Conservation (phyloP, 1,140 invertebrate species). For the Alviniconcha marisindica region DNA sequence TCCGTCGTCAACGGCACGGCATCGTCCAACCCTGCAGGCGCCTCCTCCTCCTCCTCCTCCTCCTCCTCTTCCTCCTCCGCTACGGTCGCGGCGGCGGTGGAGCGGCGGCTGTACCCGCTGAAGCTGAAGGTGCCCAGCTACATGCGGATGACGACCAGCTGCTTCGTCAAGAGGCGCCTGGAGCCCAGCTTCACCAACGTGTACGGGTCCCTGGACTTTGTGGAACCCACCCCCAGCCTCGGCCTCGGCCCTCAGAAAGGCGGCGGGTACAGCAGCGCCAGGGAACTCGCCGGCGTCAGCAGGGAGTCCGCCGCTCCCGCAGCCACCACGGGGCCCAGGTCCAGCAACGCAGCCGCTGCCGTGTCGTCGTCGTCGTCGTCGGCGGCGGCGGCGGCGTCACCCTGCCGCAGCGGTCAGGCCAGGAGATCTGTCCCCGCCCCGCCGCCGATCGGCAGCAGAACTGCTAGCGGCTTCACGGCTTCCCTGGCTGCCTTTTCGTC, state of each 20-base stretch:
- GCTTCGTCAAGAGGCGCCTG: constrained; percentile 38
- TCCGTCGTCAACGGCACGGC: too few species aligned
- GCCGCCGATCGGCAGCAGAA: too few species aligned
- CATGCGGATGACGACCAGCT: constrained; percentile 40
- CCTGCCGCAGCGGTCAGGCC: too few species aligned
- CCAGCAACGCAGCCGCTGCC: too few species aligned
- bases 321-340: too few species aligned
- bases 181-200: constrained; percentile 38
- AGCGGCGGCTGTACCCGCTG: constrained; percentile 8
- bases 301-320: too few species aligned
- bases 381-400: too few species aligned
- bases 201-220: constrained; percentile 42
- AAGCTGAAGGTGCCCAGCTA: constrained; percentile 35
- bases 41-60: neutral
- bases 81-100: neutral
- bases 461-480: too few species aligned
- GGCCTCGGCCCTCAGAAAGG: neutral
- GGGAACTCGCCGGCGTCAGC: neutral
- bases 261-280: neutral
- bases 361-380: too few species aligned
- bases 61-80: neutral
- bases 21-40: neutral
- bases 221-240: neutral
- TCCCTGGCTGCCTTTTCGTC: neutral
- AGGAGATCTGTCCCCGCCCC: too few species aligned